Evolutionary conservation across 2,888 invertebrate genomes (phyloP).

Genomic region (Ennomos fuscantarius): DNA sequence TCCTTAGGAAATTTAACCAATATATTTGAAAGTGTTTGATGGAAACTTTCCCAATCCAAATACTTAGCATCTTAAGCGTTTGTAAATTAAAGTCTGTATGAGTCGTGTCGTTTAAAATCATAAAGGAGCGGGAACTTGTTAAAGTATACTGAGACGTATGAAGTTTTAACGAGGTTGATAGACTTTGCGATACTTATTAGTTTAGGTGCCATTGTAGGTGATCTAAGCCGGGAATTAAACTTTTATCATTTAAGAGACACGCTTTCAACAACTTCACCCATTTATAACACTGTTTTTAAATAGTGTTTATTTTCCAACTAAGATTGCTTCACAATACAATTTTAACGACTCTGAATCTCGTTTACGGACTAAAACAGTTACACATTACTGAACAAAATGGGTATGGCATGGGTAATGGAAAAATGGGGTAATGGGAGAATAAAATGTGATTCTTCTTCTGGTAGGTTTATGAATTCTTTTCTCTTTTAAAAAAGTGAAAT

Average conservation of each 20-base stretch:
- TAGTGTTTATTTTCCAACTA: no score
- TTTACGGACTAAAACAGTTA: no score
- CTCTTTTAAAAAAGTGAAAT: conserved; percentile 14
- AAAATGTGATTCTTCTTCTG: no score
- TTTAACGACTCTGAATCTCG: no score
- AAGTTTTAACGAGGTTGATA: conserved; percentile 68
- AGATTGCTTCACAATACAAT: no score
- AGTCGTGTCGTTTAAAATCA: conserved; percentile 53
- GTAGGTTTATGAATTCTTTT: not conserved
- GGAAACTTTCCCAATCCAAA: not conserved
- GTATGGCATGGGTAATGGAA: no score
- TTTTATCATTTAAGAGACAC: conserved; percentile 16
- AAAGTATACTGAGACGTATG: conserved; percentile 62
- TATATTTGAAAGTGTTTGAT: no score
- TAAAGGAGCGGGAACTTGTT: conserved; percentile 57
- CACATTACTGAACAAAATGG: no score
- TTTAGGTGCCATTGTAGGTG: conserved; percentile 40
- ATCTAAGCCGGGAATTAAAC: conserved; percentile 25
- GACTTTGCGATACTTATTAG: conserved; percentile 54
- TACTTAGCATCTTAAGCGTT: conserved; percentile 37
- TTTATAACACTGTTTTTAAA: conserved; percentile 1
- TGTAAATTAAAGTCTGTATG: conserved; percentile 50
- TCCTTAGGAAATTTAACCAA: no score
- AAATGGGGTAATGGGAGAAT: no score
- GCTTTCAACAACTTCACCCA: conserved; percentile 11